Percentiles rank a stretch among this genome's conserved stretches.
These are phyloP conservation scores for Eupeodes corollae DNA, from an alignment of 1,140 invertebrate species.

Conservation along the genomic window DNA sequence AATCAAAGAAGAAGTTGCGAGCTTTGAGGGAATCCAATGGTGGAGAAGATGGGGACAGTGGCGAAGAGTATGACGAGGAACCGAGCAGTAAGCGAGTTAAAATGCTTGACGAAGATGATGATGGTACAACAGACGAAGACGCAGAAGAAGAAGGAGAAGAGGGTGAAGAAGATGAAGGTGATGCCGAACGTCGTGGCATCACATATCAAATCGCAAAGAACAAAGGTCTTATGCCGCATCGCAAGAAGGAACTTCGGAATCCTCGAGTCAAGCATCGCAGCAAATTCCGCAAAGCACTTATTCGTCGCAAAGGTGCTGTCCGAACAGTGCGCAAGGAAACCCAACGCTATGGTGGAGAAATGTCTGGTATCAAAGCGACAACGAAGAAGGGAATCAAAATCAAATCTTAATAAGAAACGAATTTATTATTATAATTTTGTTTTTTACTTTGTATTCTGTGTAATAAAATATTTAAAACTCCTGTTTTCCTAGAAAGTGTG, in stretches of 20 bases:
- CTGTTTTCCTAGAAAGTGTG: too few species aligned
- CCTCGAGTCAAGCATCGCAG: conserved; percentile 85
- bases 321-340: conserved; percentile 68
- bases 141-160: conserved; percentile 32
- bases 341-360: conserved; percentile 73
- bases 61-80: background rate
- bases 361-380: conserved; percentile 79
- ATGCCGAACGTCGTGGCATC: conserved; percentile 59
- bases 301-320: conserved; percentile 79
- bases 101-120: conserved; percentile 1
- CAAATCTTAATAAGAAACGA: conserved; percentile 42
- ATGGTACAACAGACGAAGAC: conserved; percentile 35
- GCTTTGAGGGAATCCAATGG: conserved; percentile 25
- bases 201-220: conserved; percentile 92
- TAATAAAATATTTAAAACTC: too few species aligned
- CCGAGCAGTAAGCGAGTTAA: background rate
- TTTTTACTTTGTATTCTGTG: background rate
- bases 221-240: conserved; percentile 78
- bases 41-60: background rate
- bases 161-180: conserved; percentile 20
- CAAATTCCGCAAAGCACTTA: conserved; percentile 82
- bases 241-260: conserved; percentile 85
- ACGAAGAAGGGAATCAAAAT: conserved; percentile 79
- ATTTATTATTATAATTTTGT: background rate
- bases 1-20: conserved; percentile 26